Conservation (phyloP, 2,888 invertebrate species). For the Pantelozetes paolii region DNA sequence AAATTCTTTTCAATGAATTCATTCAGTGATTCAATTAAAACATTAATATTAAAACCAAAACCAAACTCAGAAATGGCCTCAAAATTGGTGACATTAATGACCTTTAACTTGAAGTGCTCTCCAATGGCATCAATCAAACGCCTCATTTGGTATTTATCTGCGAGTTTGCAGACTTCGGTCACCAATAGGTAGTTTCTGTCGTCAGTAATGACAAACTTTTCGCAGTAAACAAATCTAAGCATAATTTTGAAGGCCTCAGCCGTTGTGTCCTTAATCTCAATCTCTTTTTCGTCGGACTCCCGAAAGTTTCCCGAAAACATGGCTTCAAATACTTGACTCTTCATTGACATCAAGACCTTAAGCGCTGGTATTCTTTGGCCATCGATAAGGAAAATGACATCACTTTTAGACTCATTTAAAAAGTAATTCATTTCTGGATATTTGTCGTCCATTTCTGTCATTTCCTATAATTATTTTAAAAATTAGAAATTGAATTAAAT, state of each 20-base stretch:
- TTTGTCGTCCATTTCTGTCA: background rate
- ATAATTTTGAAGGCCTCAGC: background rate
- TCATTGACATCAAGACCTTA: background rate
- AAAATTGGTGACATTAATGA: background rate
- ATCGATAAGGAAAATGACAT: background rate
- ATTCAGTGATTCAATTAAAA: background rate
- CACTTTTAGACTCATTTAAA: background rate
- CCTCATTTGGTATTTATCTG: background rate
- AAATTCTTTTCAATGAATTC: background rate
- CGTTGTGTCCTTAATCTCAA: background rate
- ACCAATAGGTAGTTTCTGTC: background rate
- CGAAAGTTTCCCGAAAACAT: background rate
- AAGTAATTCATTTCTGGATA: constrained; percentile 8
- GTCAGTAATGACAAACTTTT: background rate
- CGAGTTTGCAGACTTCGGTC: background rate
- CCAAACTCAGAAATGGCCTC: background rate
- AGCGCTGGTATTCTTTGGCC: background rate
- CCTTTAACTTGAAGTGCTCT: background rate
- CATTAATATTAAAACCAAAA: background rate
- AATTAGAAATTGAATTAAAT: too few species aligned
- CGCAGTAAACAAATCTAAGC: background rate
- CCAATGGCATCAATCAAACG: background rate
- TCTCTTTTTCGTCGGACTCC: background rate
- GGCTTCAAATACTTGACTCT: background rate
- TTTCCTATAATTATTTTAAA: too few species aligned